These are phyloP conservation scores for Idaea dimidiata DNA, from an alignment of 2,888 invertebrate species.

Conservation along the genomic window DNA sequence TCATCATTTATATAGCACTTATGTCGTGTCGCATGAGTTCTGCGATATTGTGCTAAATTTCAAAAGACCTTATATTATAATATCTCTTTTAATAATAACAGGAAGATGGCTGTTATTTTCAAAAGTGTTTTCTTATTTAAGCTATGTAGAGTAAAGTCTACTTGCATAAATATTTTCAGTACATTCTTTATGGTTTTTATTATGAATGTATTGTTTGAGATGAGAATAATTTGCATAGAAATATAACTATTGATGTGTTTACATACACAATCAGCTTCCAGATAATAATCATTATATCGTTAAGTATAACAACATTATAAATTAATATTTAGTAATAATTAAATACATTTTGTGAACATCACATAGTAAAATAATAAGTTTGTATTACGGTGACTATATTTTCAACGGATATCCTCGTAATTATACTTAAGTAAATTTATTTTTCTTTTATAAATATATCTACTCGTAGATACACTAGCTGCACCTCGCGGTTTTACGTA, in stretches of 20 bases:
- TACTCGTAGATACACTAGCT: no score
- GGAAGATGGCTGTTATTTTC: background rate
- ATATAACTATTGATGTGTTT: background rate
- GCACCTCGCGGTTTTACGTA: background rate
- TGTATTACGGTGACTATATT: no score
- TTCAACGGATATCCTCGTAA: no score
- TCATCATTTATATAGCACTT: slow-evolving; percentile 31
- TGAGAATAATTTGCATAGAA: background rate
- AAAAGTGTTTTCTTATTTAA: background rate
- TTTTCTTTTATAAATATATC: no score
- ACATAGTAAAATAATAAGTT: no score
- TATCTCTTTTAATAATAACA: background rate
- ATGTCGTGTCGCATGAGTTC: slow-evolving; percentile 25
- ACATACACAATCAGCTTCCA: background rate
- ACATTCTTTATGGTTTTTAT: background rate
- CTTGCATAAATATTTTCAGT: background rate
- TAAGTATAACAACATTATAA: no score
- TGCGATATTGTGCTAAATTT: slow-evolving; percentile 6
- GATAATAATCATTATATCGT: background rate
- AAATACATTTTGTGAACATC: no score
- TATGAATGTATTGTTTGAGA: background rate
- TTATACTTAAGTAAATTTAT: no score
- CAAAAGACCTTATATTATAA: background rate
- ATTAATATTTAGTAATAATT: no score
- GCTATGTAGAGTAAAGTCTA: background rate